Conservation (phyloP, 2,888 invertebrate genomes). For the Noctuana brunneofusca region DNA sequence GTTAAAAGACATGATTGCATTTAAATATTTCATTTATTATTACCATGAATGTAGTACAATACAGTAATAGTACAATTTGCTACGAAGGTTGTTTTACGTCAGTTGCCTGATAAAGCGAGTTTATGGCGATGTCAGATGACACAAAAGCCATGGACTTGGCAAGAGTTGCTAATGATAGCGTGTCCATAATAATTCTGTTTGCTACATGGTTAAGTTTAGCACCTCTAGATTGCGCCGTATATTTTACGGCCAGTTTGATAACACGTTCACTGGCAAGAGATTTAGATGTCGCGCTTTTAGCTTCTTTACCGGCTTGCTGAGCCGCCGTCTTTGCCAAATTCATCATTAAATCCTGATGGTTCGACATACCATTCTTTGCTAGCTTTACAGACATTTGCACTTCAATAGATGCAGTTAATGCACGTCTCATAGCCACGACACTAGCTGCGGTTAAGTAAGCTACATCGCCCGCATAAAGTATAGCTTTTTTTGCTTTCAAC, state of each 20-base stretch:
- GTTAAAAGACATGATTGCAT: too few relatives aligned
- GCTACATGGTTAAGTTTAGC: conserved; percentile 75
- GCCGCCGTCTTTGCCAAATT: conserved; percentile 77
- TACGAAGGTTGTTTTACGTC: conserved; percentile 71
- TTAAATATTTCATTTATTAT: too few relatives aligned
- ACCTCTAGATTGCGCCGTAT: conserved; percentile 72
- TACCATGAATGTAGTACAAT: background rate
- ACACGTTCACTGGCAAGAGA: conserved; percentile 72
- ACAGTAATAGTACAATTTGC: conserved; percentile 33
- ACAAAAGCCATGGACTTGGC: conserved; percentile 79
- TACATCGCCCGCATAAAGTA: conserved; percentile 76
- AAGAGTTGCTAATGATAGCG: conserved; percentile 68
- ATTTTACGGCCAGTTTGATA: conserved; percentile 71
- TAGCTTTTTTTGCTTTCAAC: conserved; percentile 75
- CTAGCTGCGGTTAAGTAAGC: conserved; percentile 76
- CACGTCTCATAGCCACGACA: conserved; percentile 74
- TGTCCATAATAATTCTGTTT: conserved; percentile 75
- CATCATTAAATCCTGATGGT: conserved; percentile 78
- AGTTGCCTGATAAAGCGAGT: conserved; percentile 74
- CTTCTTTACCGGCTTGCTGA: conserved; percentile 77
- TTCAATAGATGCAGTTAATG: conserved; percentile 75
- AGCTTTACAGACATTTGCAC: conserved; percentile 75
- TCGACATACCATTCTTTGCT: conserved; percentile 74
- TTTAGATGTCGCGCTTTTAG: conserved; percentile 72
- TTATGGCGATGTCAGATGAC: conserved; percentile 75